Base-by-base conservation (phyloP, 2,113 vertebrate genomes). In the Neodontobutis hainanensis region DNA sequence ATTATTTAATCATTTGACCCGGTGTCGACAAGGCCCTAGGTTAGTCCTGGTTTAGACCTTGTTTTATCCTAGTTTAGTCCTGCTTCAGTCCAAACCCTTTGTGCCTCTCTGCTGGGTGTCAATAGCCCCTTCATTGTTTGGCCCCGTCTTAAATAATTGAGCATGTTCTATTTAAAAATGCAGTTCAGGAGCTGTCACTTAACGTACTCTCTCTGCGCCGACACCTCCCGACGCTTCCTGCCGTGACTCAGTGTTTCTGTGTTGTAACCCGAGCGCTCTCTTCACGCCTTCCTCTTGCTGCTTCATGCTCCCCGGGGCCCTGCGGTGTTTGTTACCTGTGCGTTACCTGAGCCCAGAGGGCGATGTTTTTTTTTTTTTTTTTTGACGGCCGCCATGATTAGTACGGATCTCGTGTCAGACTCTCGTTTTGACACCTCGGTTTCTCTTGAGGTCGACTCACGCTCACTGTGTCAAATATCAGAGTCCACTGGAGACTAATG, bases 221-320 rank as follows among this genome's bases (percentile, higher is more conserved):
- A 70, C 82, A 80, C 77, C 63, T 46, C 19, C 19, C 1, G 11
- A 47, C 8, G 63, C 78, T 90, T 92, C 85, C 82, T 89, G 83
- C 73, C 77, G 84, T 94, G 92, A 93, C 81, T 95, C 92, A 92
- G 61, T 92, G 68, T 93, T 94, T 93, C 90, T 94, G 90, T 57
- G 92, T 91, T 53, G 92, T 91, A 93, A 91, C 90, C 73, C n/a
- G 85, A 93, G 89, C 78, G 9, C 8, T 5, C 60, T 8, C 71
- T 81, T 84, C 11, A 48, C 85, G 52, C 87, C 89, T 88, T 89
- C 86, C 60, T 81, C 70, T 82, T 51, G 77, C 73, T 77, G 83
- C 68, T 89, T 86, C 65, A 15, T 16, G 82, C 70, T 68, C 68
- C 19, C 19, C 52, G 1, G 52, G 65, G 43, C 65, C 53, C 71